These are phyloP conservation scores for Intellagama lesueurii DNA, from an alignment of 2,797 vertebrate genomes.

Conservation along the genomic window DNA sequence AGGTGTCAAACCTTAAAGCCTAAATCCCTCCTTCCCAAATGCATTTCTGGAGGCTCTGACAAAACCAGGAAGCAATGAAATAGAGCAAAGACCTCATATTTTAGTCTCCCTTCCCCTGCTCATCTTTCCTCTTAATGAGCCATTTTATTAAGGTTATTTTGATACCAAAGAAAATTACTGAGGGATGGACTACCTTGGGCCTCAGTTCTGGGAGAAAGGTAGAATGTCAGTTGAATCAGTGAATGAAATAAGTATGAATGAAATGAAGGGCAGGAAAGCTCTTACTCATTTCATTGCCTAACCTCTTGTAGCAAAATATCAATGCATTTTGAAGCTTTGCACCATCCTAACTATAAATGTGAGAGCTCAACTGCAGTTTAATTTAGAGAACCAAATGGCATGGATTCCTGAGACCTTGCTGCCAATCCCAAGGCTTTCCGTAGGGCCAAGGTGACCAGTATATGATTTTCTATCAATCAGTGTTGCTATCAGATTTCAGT, in stretches of 20 bases:
- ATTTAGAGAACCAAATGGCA: background rate
- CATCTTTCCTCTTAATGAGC: background rate
- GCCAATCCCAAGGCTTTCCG: background rate
- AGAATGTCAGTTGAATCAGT: background rate
- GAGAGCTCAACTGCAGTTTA: background rate
- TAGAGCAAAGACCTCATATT: too few species aligned
- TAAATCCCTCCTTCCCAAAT: background rate
- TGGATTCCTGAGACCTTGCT: background rate
- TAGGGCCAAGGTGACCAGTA: background rate
- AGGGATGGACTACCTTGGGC: too few species aligned
- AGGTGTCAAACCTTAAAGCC: background rate
- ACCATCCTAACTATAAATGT: background rate
- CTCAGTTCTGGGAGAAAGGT: too few species aligned
- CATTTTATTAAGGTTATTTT: background rate
- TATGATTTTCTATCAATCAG: slow-evolving; percentile 43
- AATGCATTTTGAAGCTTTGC: background rate
- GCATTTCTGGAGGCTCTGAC: background rate
- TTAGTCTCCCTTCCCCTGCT: background rate
- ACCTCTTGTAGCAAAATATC: background rate
- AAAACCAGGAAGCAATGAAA: background rate
- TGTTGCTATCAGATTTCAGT: background rate
- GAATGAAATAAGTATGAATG: background rate
- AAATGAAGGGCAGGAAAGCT: too few species aligned
- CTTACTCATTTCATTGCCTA: background rate
- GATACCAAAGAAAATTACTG: background rate